Evolutionary conservation across 2,797 vertebrate species (phyloP).

Genomic region (Ambastaia sidthimunki): DNA sequence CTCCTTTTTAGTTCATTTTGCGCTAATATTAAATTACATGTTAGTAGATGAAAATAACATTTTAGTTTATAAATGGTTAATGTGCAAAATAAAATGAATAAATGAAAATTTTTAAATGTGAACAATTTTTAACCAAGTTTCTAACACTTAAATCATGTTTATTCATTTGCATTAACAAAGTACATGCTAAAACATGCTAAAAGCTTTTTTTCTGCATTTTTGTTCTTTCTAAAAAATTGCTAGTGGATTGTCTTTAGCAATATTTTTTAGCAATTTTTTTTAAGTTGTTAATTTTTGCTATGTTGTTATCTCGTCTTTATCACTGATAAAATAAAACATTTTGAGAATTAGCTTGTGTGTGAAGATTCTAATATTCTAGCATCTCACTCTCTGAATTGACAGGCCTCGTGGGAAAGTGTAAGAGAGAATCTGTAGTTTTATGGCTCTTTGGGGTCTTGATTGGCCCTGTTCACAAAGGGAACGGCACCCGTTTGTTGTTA

Average conservation of each 20-base stretch:
- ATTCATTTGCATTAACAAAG: too few relatives aligned
- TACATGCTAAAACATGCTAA: too few relatives aligned
- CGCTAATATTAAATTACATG: not conserved
- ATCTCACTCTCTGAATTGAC: constrained; percentile 40
- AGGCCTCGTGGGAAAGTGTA: constrained; percentile 47
- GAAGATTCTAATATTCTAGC: not conserved
- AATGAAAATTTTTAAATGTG: not conserved
- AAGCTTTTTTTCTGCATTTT: too few relatives aligned
- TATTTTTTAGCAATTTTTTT: not conserved
- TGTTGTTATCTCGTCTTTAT: too few relatives aligned
- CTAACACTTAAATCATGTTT: too few relatives aligned
- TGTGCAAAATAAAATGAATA: not conserved
- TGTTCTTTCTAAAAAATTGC: not conserved
- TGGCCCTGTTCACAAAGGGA: constrained; percentile 64
- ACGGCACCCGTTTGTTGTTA: constrained; percentile 54
- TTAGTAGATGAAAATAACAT: not conserved
- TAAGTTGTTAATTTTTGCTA: too few relatives aligned
- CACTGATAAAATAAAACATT: not conserved
- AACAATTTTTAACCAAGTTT: not conserved
- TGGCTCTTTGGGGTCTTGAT: constrained; percentile 62
- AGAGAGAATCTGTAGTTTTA: constrained; percentile 58
- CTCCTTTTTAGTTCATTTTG: not conserved
- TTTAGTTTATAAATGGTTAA: not conserved
- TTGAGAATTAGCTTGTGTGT: not conserved
- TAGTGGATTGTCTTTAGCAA: not conserved